phyloP scores from a whole-genome alignment of 2,113 vertebrate species.

The Pterocles orientalis region DNA sequence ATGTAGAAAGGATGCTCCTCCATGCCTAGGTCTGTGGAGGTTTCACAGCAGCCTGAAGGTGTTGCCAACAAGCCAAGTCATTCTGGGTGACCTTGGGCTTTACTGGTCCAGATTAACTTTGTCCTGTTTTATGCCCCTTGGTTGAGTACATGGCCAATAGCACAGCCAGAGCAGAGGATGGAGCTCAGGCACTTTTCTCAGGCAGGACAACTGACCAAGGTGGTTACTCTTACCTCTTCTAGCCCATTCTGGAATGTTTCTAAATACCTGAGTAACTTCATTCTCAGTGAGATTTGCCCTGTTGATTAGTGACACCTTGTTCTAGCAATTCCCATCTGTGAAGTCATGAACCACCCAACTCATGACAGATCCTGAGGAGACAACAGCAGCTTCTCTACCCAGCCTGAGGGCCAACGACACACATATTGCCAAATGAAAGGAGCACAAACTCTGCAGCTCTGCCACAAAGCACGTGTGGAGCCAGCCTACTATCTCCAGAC shows the following conservation, averaged over 20 bases:
- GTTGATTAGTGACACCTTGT: neutral
- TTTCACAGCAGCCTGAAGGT: neutral
- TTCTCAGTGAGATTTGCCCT: neutral
- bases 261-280: neutral
- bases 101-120: neutral
- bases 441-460: neutral
- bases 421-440: neutral
- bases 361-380: neutral
- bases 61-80: neutral
- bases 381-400: neutral
- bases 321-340: neutral
- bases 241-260: neutral
- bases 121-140: neutral
- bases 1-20: neutral
- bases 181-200: neutral
- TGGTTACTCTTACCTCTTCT: neutral
- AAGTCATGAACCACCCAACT: neutral
- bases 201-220: rapidly evolving
- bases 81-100: neutral
- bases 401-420: neutral
- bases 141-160: neutral
- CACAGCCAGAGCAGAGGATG: neutral
- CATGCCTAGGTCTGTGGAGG: neutral
- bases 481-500: neutral
- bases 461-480: rapidly evolving